Conservation (phyloP, 2,797 vertebrate species). For the Hylomyscus alleni region DNA sequence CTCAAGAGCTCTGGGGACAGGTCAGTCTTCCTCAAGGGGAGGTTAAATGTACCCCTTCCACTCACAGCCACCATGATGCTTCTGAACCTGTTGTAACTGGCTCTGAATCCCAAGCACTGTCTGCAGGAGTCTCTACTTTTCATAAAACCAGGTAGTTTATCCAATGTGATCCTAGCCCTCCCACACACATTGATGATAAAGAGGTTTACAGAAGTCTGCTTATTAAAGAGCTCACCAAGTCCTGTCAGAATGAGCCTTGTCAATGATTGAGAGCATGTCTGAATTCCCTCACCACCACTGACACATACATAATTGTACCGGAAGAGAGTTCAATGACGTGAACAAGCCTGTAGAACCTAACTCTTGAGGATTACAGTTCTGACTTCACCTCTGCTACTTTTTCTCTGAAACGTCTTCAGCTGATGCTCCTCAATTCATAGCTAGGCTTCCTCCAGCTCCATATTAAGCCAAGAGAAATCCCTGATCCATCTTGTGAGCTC, state of each 20-base stretch:
- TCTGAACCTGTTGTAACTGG: conserved; percentile 62
- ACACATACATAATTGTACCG: neutral
- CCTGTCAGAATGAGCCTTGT: neutral
- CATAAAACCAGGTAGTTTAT: conserved; percentile 38
- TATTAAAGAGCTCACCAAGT: neutral
- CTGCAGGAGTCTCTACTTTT: conserved; percentile 51
- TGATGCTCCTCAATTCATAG: neutral
- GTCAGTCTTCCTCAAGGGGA: conserved; percentile 18
- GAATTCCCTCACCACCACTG: fast-evolving
- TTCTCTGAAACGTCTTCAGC: neutral
- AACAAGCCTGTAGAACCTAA: neutral
- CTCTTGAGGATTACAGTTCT: neutral
- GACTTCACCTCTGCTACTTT: neutral
- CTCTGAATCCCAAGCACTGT: conserved; percentile 47
- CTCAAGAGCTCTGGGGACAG: conserved; percentile 35
- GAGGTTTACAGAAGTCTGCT: neutral
- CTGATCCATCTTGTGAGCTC: neutral
- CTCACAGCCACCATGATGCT: conserved; percentile 44
- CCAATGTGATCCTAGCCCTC: neutral
- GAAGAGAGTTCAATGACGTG: neutral
- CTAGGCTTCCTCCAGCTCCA: neutral
- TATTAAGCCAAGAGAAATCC: neutral
- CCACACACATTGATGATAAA: neutral
- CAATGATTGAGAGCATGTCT: neutral
- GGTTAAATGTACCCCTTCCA: conserved; percentile 8